These are phyloP conservation scores for Melieria picta DNA, from an alignment of 2,888 invertebrate genomes.

Conservation along the genomic window DNA sequence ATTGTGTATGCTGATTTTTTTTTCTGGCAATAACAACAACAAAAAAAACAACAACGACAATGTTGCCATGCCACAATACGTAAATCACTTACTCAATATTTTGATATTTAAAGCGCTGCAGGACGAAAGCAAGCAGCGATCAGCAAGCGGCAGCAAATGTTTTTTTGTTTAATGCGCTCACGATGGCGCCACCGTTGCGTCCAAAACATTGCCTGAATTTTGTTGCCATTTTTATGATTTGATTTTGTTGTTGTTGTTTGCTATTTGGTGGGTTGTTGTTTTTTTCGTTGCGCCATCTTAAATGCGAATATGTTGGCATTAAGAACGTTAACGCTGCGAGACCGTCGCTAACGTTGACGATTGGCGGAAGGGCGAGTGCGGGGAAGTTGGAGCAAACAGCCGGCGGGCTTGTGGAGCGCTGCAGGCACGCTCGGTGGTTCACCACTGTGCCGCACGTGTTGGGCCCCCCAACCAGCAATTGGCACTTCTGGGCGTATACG, in stretches of 20 bases:
- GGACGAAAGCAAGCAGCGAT: conserved; percentile 10
- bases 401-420: not conserved
- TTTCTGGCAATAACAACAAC: conserved; percentile 3
- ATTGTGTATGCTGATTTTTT: not conserved
- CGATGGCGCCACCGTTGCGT: not conserved
- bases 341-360: too few species aligned
- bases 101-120: conserved; percentile 10
- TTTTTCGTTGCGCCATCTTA: not conserved
- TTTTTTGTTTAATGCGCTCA: conserved; percentile 15
- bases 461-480: too few species aligned
- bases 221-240: conserved; percentile 3
- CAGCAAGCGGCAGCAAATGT: conserved; percentile 4
- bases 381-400: not conserved
- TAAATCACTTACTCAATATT: conserved; percentile 26
- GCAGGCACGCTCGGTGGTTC: not conserved
- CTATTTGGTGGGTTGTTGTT: not conserved
- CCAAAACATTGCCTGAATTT: not conserved
- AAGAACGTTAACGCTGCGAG: not conserved
- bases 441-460: not conserved
- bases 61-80: not conserved
- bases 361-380: not conserved
- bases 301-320: not conserved
- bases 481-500: too few species aligned
- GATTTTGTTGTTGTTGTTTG: not conserved
- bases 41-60: not conserved